phyloP scores from a whole-genome alignment of 1,140 invertebrate genomes.

The Trichonephila clavipes region DNA sequence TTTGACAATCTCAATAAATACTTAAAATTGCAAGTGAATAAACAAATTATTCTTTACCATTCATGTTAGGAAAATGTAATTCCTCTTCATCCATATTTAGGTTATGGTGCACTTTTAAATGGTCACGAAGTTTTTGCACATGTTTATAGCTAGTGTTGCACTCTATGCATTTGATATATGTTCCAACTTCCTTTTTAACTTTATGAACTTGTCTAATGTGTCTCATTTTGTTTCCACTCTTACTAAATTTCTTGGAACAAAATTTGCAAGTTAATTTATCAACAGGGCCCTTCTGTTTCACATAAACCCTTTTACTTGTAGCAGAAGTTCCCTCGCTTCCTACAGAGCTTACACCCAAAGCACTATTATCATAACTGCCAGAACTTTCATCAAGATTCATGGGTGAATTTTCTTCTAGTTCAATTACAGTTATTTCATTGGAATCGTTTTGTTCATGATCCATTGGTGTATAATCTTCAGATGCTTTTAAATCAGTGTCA shows the following conservation, averaged over 20 bases:
- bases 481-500: not conserved
- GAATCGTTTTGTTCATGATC: not conserved
- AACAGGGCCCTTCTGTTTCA: not conserved
- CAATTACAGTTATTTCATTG: not conserved
- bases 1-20: too few species aligned
- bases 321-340: not conserved
- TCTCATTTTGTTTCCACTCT: constrained; percentile 3
- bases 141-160: constrained; percentile 21
- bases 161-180: constrained; percentile 37
- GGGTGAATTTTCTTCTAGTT: too few species aligned
- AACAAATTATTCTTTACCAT: not conserved
- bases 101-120: not conserved
- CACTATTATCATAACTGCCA: not conserved
- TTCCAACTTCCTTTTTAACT: constrained; percentile 34
- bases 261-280: constrained; percentile 38
- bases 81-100: not conserved
- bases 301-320: not conserved
- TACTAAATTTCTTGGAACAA: constrained; percentile 1
- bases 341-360: not conserved
- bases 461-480: not conserved
- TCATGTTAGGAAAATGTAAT: constrained; percentile 43
- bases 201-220: constrained; percentile 33
- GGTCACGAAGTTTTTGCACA: not conserved
- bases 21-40: too few species aligned
- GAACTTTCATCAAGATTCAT: not conserved